Base-by-base conservation (phyloP, 2,797 vertebrate species). In the Hoplostethus mediterraneus region DNA sequence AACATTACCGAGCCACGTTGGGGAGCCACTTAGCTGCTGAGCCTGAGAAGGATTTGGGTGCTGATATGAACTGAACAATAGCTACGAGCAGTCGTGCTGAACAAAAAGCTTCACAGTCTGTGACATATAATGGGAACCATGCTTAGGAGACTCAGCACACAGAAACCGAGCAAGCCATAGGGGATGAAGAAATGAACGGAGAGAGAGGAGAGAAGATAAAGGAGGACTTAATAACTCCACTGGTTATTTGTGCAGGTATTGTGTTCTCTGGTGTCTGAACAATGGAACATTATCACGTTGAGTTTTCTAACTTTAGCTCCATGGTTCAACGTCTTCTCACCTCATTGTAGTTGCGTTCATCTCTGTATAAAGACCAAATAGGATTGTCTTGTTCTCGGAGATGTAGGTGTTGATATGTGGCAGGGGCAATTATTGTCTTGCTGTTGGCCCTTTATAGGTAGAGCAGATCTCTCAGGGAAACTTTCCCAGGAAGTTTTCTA, bases 181-280 rank as follows among this genome's bases (percentile, higher is more conserved):
- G 54, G 67, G 77, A 74, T 3, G 73, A 58, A 54, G 73, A 58
- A 54, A 75, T 57, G 56, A 76, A 69, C n/a, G 74, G 13, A 42
- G 25, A 54, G 58, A 60, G 42, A 52, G 12, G 10, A 13, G 47
- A 42, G 31, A 33, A 6, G 60, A 76, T 11, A 56, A 67, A 59
- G 47, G 48, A 71, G 61, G 66, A 48, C 77, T 83, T 80, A 67
- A 83, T 73, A 47, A 81, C 60, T 0, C 28, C 30, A 58, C 42
- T n/a, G 60, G 66, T 74, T 82, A 78, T 78, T 82, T 77, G 73
- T 12, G 76, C 67, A 72, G 56, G 49, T 82, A 42, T 77, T 63
- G 36, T 73, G 2, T 64, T 62, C 55, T 65, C 51, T 1, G 1
- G 65, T 67, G 71, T 75, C 74, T 51, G 68, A 75, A 66, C 58